These are phyloP conservation scores for Furcula furcula DNA, from an alignment of 2,888 invertebrate species.

Conservation along the genomic window DNA sequence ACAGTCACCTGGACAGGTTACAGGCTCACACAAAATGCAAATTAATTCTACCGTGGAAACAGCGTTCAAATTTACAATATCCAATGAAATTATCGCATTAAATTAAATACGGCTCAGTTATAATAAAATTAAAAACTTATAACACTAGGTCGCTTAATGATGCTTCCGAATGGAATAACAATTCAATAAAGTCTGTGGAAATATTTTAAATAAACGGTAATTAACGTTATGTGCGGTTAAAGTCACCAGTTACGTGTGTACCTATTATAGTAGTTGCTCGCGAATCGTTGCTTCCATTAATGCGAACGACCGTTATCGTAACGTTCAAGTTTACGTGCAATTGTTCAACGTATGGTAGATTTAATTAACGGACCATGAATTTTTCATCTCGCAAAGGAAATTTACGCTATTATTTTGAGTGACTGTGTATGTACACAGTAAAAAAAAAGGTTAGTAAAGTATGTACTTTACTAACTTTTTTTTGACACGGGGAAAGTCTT, in stretches of 20 bases:
- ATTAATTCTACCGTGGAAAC: conserved; percentile 22
- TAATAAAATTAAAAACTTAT: conserved; percentile 33
- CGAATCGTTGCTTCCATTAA: conserved; percentile 38
- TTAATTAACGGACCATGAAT: neutral
- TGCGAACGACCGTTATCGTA: conserved; percentile 27
- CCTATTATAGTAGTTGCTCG: conserved; percentile 16
- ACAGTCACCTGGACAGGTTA: conserved; percentile 20
- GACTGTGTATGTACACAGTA: too few relatives aligned
- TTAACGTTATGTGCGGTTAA: conserved; percentile 40
- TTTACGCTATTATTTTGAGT: neutral
- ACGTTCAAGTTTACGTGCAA: conserved; percentile 23
- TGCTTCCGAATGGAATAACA: conserved; percentile 24
- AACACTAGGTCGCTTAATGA: conserved; percentile 30
- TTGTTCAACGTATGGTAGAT: conserved; percentile 14
- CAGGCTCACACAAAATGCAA: conserved; percentile 30
- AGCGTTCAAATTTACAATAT: conserved; percentile 21
- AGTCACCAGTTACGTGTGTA: conserved; percentile 35
- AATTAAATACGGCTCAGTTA: conserved; percentile 26
- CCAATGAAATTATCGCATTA: conserved; percentile 26
- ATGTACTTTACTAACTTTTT: too few relatives aligned
- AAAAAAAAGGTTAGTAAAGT: too few relatives aligned
- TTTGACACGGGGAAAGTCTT: too few relatives aligned
- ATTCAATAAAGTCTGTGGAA: conserved; percentile 23
- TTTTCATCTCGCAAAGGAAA: neutral
- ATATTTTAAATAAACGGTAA: conserved; percentile 35